A percentile compares a stretch with the other conserved stretches of the same genome.
Evolutionary conservation across 2,113 vertebrate genomes (phyloP).

Genomic region (Atractosteus spatula): DNA sequence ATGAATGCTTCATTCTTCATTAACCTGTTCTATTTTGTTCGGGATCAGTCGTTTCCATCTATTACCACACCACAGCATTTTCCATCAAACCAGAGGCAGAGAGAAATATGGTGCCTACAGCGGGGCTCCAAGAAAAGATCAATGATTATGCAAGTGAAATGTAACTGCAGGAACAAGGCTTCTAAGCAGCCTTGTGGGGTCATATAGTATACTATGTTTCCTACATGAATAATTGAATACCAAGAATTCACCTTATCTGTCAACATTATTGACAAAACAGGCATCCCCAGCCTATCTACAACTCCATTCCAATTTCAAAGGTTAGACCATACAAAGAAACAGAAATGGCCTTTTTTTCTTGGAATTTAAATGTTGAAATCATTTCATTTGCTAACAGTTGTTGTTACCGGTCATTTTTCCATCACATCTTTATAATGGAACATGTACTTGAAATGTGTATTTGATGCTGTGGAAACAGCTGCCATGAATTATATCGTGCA

Average conservation of each 20-base stretch:
- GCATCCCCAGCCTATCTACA: neutral
- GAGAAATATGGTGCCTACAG: slow-evolving; percentile 28
- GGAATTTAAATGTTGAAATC: too few species aligned
- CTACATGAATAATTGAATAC: slow-evolving; percentile 20
- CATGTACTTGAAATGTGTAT: too few species aligned
- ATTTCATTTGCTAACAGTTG: too few species aligned
- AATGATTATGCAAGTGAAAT: slow-evolving; percentile 14
- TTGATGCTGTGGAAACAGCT: too few species aligned
- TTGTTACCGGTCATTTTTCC: too few species aligned
- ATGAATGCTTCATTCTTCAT: slow-evolving; percentile 44
- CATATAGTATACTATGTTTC: neutral
- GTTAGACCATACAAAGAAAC: too few species aligned
- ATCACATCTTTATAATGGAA: too few species aligned
- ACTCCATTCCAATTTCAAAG: too few species aligned
- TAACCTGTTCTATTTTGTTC: slow-evolving; percentile 26
- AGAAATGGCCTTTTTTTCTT: too few species aligned
- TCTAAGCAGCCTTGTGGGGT: neutral
- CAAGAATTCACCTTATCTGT: slow-evolving; percentile 31
- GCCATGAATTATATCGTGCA: too few species aligned
- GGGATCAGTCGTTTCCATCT: slow-evolving; percentile 30
- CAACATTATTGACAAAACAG: slow-evolving; percentile 17
- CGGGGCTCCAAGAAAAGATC: slow-evolving; percentile 14
- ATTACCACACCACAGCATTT: slow-evolving; percentile 22
- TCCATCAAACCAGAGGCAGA: slow-evolving; percentile 35
- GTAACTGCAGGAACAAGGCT: neutral